Evolutionary conservation across 2,888 invertebrate genomes (phyloP), one percentile per base, ranked within the genome.

Genomic region (Octodonta nipae): DNA sequence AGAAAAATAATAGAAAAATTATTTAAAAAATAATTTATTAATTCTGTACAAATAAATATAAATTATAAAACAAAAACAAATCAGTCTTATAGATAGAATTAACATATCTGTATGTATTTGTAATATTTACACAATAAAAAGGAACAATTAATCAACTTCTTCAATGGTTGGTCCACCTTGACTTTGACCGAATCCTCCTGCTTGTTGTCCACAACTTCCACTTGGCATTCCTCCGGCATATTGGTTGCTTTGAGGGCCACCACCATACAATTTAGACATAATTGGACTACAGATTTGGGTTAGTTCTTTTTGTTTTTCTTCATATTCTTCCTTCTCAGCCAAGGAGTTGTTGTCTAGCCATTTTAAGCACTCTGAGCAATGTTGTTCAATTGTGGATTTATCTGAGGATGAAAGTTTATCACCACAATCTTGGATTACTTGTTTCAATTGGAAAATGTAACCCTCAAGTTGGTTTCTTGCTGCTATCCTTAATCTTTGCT

Each of bases 401-500:
- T 85, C 85, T 3, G 66, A 61, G 24, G 73, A 70, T 1, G 64
- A 59, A 12, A 85, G 57, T 56, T 72, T 76, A 33, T 68, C 68
- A 0, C 72, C 74, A 20, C 72, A 69, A 14, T 76, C 73, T 5
- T 71, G 67, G 15, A 72, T 56, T 1, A 78, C 75, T 47, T 79
- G 78, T 50, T 75, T 78, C 26, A 77, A 71, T 43, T 67, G 68
- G 57, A 78, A 80, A 13, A 73, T 64, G 54, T 81, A 81, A 4
- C 69, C 58, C 55, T 81, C 84, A 25, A 85, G 64, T 46, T 73
- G 70, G 59, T 85, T 85, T 35, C 79, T 70, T 6, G 81, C 70
- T 1, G 70, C 54, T 8, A 84, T 72, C 29, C 72, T 67, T 47
- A 78, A 70, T 12, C 71, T 64, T 46, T 79, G 78, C 48, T 70